These are phyloP conservation scores for Nyctibius bracteatus DNA, from an alignment of 2,113 vertebrate genomes.

Conservation along the genomic window DNA sequence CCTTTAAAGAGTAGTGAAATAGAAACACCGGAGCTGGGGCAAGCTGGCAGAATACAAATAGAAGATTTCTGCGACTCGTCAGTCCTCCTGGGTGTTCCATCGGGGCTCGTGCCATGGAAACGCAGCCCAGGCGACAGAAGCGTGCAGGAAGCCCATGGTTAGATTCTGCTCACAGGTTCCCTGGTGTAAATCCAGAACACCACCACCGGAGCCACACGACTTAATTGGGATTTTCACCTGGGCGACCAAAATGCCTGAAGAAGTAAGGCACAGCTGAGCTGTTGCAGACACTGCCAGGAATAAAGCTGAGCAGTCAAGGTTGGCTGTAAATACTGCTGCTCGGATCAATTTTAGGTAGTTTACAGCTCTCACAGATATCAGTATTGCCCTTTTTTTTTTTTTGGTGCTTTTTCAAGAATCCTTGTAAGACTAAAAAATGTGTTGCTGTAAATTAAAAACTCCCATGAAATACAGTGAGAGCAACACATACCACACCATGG, in stretches of 20 bases:
- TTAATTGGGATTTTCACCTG: constrained; percentile 13
- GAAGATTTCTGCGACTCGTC: background rate
- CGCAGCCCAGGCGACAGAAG: background rate
- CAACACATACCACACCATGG: background rate
- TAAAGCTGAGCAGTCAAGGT: background rate
- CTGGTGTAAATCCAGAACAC: background rate
- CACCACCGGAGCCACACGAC: background rate
- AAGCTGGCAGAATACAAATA: background rate
- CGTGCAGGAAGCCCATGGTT: background rate
- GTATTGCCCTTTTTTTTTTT: background rate
- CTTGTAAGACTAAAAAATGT: background rate
- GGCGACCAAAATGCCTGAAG: background rate
- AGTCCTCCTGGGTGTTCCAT: background rate
- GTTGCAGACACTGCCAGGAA: background rate
- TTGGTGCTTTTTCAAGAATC: background rate
- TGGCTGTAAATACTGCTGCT: background rate
- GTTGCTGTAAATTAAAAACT: background rate
- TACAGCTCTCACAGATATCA: background rate
- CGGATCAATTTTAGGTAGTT: background rate
- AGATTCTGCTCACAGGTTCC: background rate
- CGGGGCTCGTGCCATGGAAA: constrained; percentile 3
- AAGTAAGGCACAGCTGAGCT: background rate
- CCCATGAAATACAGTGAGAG: background rate
- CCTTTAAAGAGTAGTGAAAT: background rate
- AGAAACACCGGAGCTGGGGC: background rate